Conservation (phyloP, 2,888 invertebrate species). For the Ectropis crepuscularia region DNA sequence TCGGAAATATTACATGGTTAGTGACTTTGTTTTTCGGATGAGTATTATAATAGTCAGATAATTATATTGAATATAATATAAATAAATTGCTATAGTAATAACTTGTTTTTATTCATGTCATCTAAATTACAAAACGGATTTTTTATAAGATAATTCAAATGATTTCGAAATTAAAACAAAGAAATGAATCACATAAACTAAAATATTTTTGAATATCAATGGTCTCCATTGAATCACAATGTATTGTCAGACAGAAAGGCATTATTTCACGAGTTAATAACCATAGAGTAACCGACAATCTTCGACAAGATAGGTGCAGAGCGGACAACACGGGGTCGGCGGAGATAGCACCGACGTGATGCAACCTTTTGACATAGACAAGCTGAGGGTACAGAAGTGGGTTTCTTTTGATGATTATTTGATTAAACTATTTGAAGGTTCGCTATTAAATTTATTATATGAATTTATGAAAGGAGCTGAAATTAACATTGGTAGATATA, state of each 20-base stretch:
- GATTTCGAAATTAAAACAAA: constrained; percentile 1
- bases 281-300: constrained; percentile 39
- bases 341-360: constrained; percentile 31
- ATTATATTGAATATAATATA: too few species aligned
- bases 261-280: constrained; percentile 42
- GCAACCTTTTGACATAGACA: constrained; percentile 36
- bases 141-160: constrained; percentile 8
- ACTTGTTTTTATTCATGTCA: too few species aligned
- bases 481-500: too few species aligned
- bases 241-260: constrained; percentile 31
- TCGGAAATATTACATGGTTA: too few species aligned
- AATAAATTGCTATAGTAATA: too few species aligned
- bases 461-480: too few species aligned
- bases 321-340: constrained; percentile 37
- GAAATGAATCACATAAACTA: constrained; percentile 16
- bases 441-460: too few species aligned
- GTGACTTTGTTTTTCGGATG: too few species aligned
- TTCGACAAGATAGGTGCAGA: constrained; percentile 43
- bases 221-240: constrained; percentile 31
- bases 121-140: too few species aligned
- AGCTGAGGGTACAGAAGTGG: constrained; percentile 17
- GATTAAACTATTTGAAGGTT: background rate
- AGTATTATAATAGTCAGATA: too few species aligned
- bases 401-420: background rate
- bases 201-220: constrained; percentile 17